Base-by-base conservation (phyloP, 2,113 vertebrate genomes). In the Hepsetus odoe region DNA sequence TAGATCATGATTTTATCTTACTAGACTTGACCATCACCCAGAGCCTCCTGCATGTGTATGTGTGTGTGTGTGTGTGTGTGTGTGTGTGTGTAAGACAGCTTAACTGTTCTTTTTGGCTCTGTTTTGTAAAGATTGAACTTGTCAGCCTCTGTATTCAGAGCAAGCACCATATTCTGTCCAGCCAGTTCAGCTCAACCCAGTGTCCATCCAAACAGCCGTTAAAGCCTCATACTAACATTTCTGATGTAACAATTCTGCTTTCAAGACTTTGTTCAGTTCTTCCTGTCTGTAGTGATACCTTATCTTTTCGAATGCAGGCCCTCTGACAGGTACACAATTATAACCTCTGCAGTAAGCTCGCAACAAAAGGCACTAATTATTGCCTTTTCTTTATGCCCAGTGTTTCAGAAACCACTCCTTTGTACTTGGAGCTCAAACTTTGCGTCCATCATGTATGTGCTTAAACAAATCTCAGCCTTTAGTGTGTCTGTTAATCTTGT, bases 21-120 rank as follows among this genome's bases (percentile, higher is more conserved):
- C 82, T 80, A 64, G 71, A 84, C 80, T 84, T 88, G 83, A 85
- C 70, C 72, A 77, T 62, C 69, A 73, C 46, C 77, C 77, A 86
- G 30, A 32, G 78, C 32, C 75, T 62, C 55, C 38, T 67, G n/a
- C 51, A 12, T 22, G 13, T 30, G 44, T 22, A 5, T 73, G 35
- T 12, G 20, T 24, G 55, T 56, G 24, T n/a, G 55, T 56, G 22
- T 56, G 22, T 56, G 26, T 59, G 20, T n/a, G 65, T n/a, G 46
- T 46, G 28, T 33, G 6, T 35, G 46, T 11, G 9, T 49, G 46
- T 16, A 9, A 20, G 59, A 46, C 35, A 74, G 42, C 64, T 74
- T n/a, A 28, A 68, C 55, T 32, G 28, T 20, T 16, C 70, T 42
- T 59, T 77, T 18, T 18, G 56, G 22, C 30, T 26, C 10, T 1